Conservation (phyloP, 2,113 vertebrate genomes). For the Narcine bancroftii region DNA sequence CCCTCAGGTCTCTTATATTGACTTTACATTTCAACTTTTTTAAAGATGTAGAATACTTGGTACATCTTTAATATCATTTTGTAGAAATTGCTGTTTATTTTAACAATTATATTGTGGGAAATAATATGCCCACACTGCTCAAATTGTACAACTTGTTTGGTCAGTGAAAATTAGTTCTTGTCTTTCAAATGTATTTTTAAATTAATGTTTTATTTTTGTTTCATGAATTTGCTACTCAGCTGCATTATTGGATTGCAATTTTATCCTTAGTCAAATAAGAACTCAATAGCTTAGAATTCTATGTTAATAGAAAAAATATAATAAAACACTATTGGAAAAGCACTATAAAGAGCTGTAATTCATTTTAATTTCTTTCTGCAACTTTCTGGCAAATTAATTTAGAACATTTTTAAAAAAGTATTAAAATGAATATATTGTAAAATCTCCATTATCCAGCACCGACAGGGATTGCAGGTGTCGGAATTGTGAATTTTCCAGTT, state of each 20-base stretch:
- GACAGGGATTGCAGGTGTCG: too few species aligned
- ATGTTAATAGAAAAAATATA: neutral
- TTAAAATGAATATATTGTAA: too few species aligned
- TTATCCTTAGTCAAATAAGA: neutral
- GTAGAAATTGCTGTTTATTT: neutral
- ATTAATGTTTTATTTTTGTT: neutral
- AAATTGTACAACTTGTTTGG: neutral
- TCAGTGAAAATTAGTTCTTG: neutral
- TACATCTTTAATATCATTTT: neutral
- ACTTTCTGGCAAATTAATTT: neutral
- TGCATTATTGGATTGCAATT: neutral
- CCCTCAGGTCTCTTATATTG: slow-evolving; percentile 64
- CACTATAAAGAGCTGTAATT: neutral
- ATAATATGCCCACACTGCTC: neutral
- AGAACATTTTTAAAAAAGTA: too few species aligned
- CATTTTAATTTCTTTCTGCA: neutral
- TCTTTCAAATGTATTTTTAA: neutral
- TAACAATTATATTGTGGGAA: neutral
- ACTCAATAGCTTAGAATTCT: neutral
- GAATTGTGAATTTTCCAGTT: too few species aligned
- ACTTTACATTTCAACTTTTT: neutral
- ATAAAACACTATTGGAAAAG: neutral
- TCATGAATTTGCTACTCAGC: neutral
- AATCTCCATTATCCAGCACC: too few species aligned
- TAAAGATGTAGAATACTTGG: neutral